phyloP scores from a whole-genome alignment of 1,140 invertebrate genomes.

The Drosophila malerkotliana region DNA sequence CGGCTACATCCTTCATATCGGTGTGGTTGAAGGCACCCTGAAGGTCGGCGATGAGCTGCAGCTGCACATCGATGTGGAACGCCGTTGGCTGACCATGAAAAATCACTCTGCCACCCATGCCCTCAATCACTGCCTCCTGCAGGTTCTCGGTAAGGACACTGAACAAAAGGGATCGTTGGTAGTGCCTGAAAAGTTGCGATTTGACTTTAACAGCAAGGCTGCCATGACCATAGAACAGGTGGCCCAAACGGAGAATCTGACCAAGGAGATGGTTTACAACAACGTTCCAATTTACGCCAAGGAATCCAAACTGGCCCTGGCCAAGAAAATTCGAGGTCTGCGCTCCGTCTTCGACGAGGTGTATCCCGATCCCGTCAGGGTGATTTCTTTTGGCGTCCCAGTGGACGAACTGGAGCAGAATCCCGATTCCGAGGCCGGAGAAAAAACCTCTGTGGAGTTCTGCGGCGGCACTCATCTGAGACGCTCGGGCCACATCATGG shows the following conservation, averaged over 20 bases:
- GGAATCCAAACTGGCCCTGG: slow-evolving; percentile 86
- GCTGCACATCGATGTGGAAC: slow-evolving; percentile 92
- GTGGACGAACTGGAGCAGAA: slow-evolving; percentile 95
- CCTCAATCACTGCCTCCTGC: slow-evolving; percentile 96
- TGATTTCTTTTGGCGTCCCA: slow-evolving; percentile 97
- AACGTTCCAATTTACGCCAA: slow-evolving; percentile 96
- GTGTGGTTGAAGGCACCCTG: slow-evolving; percentile 93
- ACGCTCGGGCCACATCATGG: slow-evolving; percentile 94
- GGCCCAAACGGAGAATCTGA: slow-evolving; percentile 92
- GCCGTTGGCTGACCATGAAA: slow-evolving; percentile 96
- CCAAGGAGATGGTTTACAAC: slow-evolving; percentile 90
- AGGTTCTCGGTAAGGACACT: slow-evolving; percentile 94
- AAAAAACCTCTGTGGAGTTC: slow-evolving; percentile 98
- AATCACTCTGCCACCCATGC: slow-evolving; percentile 99
- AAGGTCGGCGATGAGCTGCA: slow-evolving; percentile 94
- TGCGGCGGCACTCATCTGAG: slow-evolving; percentile 99
- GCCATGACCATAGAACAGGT: slow-evolving; percentile 95
- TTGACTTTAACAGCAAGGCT: slow-evolving; percentile 98
- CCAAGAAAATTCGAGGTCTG: slow-evolving; percentile 96
- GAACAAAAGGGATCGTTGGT: slow-evolving; percentile 99
- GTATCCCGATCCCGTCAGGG: slow-evolving; percentile 99
- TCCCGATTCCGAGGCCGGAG: slow-evolving; percentile 91
- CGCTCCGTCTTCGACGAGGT: slow-evolving; percentile 99
- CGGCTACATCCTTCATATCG: slow-evolving; percentile 98
- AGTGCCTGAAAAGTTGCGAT: slow-evolving; percentile 96